Evolutionary conservation across 2,113 vertebrate species (phyloP).

Genomic region (Galbula dea): DNA sequence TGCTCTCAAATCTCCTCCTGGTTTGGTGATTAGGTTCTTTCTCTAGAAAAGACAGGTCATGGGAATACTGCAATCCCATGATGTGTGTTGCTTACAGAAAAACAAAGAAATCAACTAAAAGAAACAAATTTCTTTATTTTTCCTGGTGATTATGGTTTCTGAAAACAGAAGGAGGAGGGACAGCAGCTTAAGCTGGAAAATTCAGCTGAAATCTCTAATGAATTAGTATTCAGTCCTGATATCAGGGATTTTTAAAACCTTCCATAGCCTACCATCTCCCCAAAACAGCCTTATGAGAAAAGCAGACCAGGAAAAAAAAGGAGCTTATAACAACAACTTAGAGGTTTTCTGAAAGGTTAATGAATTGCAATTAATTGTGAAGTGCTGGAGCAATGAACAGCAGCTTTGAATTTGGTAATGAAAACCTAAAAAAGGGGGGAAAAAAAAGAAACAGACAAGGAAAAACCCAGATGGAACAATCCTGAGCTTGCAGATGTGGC

Average conservation of each 20-base stretch:
- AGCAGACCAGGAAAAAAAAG: neutral
- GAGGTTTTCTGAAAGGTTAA: constrained; percentile 56
- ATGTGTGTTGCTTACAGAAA: neutral
- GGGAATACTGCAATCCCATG: neutral
- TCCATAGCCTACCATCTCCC: constrained; percentile 17
- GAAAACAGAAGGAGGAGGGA: neutral
- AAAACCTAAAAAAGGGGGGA: neutral
- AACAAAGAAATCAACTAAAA: neutral
- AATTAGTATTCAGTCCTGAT: neutral
- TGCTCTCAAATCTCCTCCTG: neutral
- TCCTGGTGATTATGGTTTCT: neutral
- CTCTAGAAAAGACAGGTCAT: neutral
- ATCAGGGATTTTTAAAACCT: constrained; percentile 4
- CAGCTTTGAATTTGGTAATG: constrained; percentile 47
- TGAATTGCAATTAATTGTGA: constrained; percentile 67
- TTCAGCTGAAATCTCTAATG: constrained; percentile 4
- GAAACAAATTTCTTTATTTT: neutral
- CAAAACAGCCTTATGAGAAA: neutral
- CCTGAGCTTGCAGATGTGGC: neutral
- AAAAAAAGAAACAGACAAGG: neutral
- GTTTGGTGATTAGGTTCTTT: neutral
- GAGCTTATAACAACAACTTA: neutral
- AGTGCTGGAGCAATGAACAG: neutral
- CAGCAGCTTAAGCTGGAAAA: neutral
- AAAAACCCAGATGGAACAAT: neutral